phyloP scores from a whole-genome alignment of 2,113 vertebrate species.

The Progne subis region DNA sequence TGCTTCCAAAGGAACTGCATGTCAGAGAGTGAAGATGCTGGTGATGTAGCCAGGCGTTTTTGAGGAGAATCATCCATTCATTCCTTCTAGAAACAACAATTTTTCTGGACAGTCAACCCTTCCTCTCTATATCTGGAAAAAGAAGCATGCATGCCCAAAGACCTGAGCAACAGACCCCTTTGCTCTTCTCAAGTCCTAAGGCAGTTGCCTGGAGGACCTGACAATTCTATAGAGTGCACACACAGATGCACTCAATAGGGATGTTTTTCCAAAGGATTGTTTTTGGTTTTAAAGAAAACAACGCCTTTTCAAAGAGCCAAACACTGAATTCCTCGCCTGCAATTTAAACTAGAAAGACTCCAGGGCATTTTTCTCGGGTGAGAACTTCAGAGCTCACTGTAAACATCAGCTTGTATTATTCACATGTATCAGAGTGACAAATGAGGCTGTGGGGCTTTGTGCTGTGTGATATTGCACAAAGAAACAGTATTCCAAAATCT shows the following conservation, averaged over 20 bases:
- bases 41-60: not conserved
- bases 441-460: not conserved
- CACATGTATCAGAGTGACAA: not conserved
- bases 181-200: not conserved
- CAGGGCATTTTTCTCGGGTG: not conserved
- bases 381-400: not conserved
- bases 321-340: not conserved
- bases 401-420: not conserved
- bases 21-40: not conserved
- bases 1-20: not conserved
- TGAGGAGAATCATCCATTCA: not conserved
- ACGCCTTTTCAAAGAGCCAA: not conserved
- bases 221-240: not conserved
- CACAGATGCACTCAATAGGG: fast-evolving
- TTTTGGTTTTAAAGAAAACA: not conserved
- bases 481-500: not conserved
- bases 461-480: not conserved
- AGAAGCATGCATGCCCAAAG: not conserved
- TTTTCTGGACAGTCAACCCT: not conserved
- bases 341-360: not conserved
- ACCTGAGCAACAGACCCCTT: not conserved
- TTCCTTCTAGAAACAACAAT: not conserved
- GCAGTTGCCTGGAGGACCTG: not conserved
- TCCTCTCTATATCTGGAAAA: not conserved
- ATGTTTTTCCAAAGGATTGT: not conserved